A percentile compares a stretch with the other conserved stretches of the same genome.
phyloP scores from a whole-genome alignment of 2,797 vertebrate species.

The Platalea minor region DNA sequence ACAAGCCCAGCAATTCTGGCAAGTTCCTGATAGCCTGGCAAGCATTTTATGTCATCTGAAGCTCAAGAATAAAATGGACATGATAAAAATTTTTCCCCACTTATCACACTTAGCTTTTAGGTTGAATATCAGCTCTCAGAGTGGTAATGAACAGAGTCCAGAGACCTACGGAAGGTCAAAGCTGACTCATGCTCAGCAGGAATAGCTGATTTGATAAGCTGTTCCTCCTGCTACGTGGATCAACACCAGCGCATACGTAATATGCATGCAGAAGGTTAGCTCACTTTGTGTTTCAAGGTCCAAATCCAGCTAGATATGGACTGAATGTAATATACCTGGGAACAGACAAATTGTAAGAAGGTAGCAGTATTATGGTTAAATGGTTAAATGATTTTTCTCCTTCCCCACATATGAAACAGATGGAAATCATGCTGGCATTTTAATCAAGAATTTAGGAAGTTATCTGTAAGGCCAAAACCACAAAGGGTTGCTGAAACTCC shows the following conservation, averaged over 20 bases:
- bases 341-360: neutral
- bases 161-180: conserved; percentile 17
- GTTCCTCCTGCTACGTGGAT: neutral
- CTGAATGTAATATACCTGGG: neutral
- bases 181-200: conserved; percentile 44
- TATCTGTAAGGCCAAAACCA: neutral
- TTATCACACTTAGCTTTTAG: neutral
- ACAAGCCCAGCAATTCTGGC: neutral
- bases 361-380: neutral
- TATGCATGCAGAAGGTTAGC: neutral
- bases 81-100: neutral
- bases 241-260: neutral
- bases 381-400: neutral
- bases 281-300: neutral
- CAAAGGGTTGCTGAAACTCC: neutral
- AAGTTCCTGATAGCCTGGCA: neutral
- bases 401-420: neutral
- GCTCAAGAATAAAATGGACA: neutral
- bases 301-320: neutral
- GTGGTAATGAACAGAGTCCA: neutral
- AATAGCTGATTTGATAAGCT: conserved; percentile 28
- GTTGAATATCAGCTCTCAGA: neutral
- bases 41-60: neutral
- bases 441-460: neutral
- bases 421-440: neutral